Evolutionary conservation across 1,140 invertebrate species (phyloP), one percentile per base, ranked within the genome.

Genomic region (Cotesia typhae): DNA sequence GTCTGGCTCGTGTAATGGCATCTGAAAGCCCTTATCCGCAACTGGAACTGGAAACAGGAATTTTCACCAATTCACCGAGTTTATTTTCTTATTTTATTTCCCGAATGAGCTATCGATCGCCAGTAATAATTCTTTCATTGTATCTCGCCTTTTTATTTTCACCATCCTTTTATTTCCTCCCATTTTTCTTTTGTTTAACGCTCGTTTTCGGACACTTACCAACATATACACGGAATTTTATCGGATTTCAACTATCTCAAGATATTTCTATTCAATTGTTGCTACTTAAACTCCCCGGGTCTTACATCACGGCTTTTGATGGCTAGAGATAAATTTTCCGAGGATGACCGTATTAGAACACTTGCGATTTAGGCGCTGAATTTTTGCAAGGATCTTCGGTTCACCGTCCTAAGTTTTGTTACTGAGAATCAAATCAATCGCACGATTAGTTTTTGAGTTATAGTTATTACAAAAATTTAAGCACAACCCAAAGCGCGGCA

Each of bases 191-290:
- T 59, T 20, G 7, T 20, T 59, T 28, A 9, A 6, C 6, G 14
- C 20, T 59, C 57, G 17, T 59, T 20, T 28, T 20, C 17, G n/a
- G 7, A 9, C 36, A 4, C 35, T 63, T 63, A 2, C 36, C 35
- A 63, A 10, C 36, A 37, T 12, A 57, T 17, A 17, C n/a, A 57
- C 53, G 4, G 12, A 36, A 38, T 37, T 47, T 63, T 36, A 63
- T 63, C 37, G 28, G 28, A 28, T 37, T 35, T 35, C 28, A 12
- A 63, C 7, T 3, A 6, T 5, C 10, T 4, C n/a, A 63, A 35
- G 60, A 63, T 63, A 63, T 63, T 38, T 63, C 37, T 37, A 63
- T 63, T 38, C 28, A 37, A 37, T 63, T 36, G 12, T 4, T 4
- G 12, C 36, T 12, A 63, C 28, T n/a, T n/a, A 28, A 28, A 1